phyloP scores from a whole-genome alignment of 2,113 vertebrate genomes.

The Microtus ochrogaster region DNA sequence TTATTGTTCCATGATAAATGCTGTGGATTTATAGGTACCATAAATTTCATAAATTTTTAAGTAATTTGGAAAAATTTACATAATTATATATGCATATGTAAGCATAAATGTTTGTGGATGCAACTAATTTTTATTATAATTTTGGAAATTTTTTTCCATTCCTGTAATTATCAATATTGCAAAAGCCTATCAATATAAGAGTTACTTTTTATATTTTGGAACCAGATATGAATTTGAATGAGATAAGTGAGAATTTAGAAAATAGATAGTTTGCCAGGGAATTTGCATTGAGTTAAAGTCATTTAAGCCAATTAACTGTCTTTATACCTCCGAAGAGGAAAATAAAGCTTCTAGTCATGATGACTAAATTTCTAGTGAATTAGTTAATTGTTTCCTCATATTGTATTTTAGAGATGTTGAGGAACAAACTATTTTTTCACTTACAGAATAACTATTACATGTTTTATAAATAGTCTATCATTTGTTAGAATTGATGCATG shows the following conservation, averaged over 20 bases:
- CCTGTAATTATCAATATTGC: background rate
- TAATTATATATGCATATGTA: background rate
- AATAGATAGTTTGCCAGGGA: background rate
- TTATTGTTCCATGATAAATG: background rate
- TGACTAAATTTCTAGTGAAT: background rate
- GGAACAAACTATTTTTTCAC: background rate
- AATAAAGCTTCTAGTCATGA: background rate
- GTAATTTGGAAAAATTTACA: background rate
- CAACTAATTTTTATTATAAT: background rate
- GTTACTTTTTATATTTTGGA: background rate
- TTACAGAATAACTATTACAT: background rate
- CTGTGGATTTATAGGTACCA: background rate
- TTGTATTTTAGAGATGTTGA: background rate
- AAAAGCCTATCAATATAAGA: background rate
- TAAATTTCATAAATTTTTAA: background rate
- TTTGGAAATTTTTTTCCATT: background rate
- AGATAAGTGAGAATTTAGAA: conserved; percentile 26
- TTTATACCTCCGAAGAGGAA: background rate
- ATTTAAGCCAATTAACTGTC: background rate
- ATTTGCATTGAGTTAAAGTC: background rate
- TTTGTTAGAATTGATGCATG: conserved; percentile 30
- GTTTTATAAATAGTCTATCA: conserved; percentile 52
- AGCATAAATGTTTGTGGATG: background rate
- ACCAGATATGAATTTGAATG: background rate
- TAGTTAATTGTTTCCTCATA: background rate